Conservation (phyloP, 2,888 invertebrate species). For the Trichogramma evanescens region DNA sequence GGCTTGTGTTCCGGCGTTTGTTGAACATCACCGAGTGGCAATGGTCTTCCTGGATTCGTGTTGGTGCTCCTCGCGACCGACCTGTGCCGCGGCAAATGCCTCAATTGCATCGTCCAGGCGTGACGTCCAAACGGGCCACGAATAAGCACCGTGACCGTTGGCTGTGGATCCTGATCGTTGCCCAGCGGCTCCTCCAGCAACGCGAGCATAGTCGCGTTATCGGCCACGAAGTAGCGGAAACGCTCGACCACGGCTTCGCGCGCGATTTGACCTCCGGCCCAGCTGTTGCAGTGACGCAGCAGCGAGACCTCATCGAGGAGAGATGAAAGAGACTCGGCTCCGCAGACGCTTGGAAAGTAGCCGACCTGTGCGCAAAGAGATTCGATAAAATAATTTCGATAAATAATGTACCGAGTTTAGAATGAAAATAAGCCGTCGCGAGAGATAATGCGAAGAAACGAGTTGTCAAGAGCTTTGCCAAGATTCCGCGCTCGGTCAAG, state of each 20-base stretch:
- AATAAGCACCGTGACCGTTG: slow-evolving; percentile 81
- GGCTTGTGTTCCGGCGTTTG: slow-evolving; percentile 64
- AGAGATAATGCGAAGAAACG: no score
- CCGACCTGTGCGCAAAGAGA: slow-evolving; percentile 55
- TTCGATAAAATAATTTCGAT: background rate
- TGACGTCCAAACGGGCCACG: slow-evolving; percentile 90
- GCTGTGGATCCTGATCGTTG: slow-evolving; percentile 89
- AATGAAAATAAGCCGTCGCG: background rate
- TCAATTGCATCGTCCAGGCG: slow-evolving; percentile 85
- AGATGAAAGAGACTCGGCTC: slow-evolving; percentile 77
- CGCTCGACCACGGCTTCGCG: slow-evolving; percentile 59
- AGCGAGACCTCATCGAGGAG: slow-evolving; percentile 82
- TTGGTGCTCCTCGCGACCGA: slow-evolving; percentile 61
- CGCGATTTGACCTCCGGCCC: slow-evolving; percentile 50
- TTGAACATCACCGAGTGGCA: slow-evolving; percentile 67
- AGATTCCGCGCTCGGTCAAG: no score
- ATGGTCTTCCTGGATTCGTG: slow-evolving; percentile 63
- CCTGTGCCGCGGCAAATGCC: slow-evolving; percentile 80
- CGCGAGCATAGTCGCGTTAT: slow-evolving; percentile 82
- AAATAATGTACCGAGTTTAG: background rate
- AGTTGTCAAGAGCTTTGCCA: no score
- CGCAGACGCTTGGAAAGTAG: slow-evolving; percentile 76
- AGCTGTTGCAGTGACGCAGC: slow-evolving; percentile 66
- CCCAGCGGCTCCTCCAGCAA: slow-evolving; percentile 86
- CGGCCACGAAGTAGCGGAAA: slow-evolving; percentile 85